These are phyloP conservation scores for Lasioglossum oenotherae DNA, from an alignment of 2,888 invertebrate genomes.

Conservation along the genomic window DNA sequence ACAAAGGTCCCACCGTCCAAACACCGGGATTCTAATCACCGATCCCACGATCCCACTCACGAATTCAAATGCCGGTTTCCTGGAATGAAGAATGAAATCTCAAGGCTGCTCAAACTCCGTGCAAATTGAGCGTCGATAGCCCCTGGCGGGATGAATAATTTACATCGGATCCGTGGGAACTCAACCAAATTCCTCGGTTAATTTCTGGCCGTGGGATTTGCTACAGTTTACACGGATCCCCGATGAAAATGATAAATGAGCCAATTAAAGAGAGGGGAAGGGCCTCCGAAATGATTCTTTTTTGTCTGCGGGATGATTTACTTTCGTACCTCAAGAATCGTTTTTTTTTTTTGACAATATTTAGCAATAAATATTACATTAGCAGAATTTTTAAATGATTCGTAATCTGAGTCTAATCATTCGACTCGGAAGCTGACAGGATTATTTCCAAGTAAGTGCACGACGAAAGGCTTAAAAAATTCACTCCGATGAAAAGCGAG, in stretches of 20 bases:
- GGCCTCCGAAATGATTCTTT: background rate
- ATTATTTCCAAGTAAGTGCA: background rate
- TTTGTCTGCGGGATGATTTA: background rate
- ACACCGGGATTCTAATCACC: constrained; percentile 55
- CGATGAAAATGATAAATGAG: constrained; percentile 26
- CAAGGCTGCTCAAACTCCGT: constrained; percentile 66
- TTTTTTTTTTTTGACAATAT: background rate
- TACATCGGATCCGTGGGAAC: constrained; percentile 62
- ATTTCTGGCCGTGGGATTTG: constrained; percentile 61
- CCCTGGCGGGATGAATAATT: constrained; percentile 68
- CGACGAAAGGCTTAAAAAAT: background rate
- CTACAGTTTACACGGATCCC: constrained; percentile 37
- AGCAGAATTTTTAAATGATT: background rate
- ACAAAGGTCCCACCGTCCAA: constrained; percentile 43
- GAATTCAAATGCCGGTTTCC: constrained; percentile 62
- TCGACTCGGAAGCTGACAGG: background rate
- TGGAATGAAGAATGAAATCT: constrained; percentile 66
- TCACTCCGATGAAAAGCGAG: background rate
- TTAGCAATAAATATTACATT: background rate
- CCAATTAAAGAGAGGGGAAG: background rate
- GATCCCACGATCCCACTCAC: constrained; percentile 56
- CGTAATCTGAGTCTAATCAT: no score
- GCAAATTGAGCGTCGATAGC: constrained; percentile 70
- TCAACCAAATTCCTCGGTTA: constrained; percentile 66
- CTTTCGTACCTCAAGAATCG: background rate